phyloP scores from a whole-genome alignment of 2,113 vertebrate species.

The Macaca nemestrina region DNA sequence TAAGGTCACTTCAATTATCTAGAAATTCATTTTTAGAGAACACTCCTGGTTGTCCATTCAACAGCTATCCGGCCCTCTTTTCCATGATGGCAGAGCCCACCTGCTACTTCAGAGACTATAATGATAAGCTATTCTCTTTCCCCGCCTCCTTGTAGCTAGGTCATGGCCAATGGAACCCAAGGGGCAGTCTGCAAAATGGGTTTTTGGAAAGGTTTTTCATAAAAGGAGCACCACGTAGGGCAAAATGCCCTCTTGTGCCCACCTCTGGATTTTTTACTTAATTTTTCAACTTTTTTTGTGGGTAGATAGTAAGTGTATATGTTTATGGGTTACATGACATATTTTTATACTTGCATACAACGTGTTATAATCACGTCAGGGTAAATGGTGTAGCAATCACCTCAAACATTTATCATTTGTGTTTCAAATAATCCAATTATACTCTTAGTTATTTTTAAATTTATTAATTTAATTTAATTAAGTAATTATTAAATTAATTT shows the following conservation, averaged over 20 bases:
- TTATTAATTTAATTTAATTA: no score
- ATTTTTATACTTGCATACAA: no score
- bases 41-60: not conserved
- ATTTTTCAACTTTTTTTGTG: no score
- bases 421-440: no score
- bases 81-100: not conserved
- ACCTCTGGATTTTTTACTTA: not conserved
- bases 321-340: no score
- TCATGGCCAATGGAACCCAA: not conserved
- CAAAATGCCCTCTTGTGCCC: not conserved
- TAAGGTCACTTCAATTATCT: not conserved
- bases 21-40: not conserved
- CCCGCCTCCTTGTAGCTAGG: not conserved
- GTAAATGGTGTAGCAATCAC: no score
- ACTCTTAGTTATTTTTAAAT: no score
- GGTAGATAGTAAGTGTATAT: no score
- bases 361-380: no score
- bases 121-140: not conserved
- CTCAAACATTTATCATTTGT: no score
- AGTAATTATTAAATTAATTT: no score
- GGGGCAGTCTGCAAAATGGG: not conserved
- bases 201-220: not conserved
- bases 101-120: not conserved
- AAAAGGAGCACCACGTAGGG: not conserved
- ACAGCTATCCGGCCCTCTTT: not conserved